These are phyloP conservation scores for Passer montanus DNA, from an alignment of 2,113 vertebrate species.

Conservation along the genomic window DNA sequence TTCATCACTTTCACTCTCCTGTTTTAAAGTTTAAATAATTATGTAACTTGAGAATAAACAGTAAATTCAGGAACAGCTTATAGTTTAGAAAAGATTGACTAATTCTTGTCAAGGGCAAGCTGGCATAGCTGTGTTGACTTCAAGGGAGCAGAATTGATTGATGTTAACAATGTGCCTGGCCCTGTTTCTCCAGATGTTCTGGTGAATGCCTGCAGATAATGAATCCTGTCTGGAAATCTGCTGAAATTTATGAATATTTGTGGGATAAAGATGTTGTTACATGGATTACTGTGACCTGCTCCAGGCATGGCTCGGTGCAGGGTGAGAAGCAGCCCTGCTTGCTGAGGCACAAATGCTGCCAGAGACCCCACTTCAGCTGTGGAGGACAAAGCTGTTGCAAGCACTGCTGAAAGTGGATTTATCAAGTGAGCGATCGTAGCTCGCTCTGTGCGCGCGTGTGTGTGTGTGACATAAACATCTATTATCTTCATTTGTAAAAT, in stretches of 20 bases:
- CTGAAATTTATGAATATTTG: background rate
- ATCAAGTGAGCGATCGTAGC: background rate
- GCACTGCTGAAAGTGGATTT: background rate
- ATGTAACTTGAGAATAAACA: background rate
- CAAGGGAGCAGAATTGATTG: background rate
- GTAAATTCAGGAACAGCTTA: background rate
- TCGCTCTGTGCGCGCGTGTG: background rate
- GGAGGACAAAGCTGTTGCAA: background rate
- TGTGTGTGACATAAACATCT: conserved; percentile 50
- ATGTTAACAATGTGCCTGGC: background rate
- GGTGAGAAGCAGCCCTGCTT: background rate
- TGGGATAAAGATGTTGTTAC: background rate
- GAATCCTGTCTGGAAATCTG: background rate
- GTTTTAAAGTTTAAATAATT: background rate
- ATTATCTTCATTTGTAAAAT: conserved; percentile 65
- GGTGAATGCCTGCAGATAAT: background rate
- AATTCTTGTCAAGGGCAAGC: conserved; percentile 1
- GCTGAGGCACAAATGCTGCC: background rate
- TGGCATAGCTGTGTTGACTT: background rate
- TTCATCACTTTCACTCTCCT: background rate
- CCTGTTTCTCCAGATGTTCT: conserved; percentile 31
- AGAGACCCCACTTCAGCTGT: background rate
- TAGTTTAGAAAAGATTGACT: conserved; percentile 7
- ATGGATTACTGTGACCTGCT: background rate
- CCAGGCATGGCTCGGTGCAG: background rate